Conservation (phyloP, 2,113 vertebrate genomes). For the Ciconia stormi region DNA sequence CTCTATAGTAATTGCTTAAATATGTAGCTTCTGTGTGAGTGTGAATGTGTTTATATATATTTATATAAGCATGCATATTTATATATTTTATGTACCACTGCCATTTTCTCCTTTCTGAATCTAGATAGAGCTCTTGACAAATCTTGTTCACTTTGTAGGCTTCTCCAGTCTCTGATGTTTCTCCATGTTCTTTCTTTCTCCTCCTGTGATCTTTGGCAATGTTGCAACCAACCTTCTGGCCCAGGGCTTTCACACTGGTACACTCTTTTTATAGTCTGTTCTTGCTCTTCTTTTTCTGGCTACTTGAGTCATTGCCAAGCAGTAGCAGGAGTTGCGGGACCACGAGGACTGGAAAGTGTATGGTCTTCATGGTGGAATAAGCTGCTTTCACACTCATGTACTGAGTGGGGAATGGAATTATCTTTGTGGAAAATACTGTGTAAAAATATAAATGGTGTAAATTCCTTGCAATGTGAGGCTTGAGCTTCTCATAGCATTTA, state of each 20-base stretch:
- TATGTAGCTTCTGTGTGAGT: not conserved
- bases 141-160: not conserved
- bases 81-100: not conserved
- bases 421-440: not conserved
- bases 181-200: not conserved
- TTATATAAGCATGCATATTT: not conserved
- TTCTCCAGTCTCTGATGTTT: not conserved
- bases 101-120: not conserved
- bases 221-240: not conserved
- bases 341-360: not conserved
- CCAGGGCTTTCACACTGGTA: not conserved
- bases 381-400: not conserved
- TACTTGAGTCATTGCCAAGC: not conserved
- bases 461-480: not conserved
- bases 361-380: not conserved
- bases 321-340: not conserved
- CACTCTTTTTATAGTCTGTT: not conserved
- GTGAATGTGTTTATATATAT: not conserved
- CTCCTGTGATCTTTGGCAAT: not conserved
- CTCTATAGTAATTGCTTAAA: not conserved
- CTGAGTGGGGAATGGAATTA: not conserved
- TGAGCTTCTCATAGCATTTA: not conserved
- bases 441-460: not conserved
- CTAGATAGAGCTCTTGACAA: not conserved
- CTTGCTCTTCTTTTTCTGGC: conserved; percentile 1